Base-by-base conservation (phyloP, 2,797 vertebrate genomes). In the Urocyon cinereoargenteus region DNA sequence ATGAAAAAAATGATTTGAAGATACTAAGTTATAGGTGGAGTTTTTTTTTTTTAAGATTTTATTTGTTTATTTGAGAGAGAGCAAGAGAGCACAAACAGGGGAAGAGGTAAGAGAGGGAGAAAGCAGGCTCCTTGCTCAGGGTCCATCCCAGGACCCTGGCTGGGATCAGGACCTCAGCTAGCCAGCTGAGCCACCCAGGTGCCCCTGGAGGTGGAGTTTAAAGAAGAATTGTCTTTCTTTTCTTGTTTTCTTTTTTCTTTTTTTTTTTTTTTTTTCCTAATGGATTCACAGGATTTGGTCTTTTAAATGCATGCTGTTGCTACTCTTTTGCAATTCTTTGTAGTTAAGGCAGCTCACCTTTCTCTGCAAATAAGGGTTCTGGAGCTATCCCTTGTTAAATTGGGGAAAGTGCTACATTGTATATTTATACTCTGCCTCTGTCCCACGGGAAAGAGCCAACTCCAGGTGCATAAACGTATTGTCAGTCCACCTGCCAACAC, bases 1-100 rank as follows among this genome's bases (percentile, higher is more conserved):
- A 34, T 90, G 40, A 79, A 83, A 83, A 83, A 93, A n/a, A 34
- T 11, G 2, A 19, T 64, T 95, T 51, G 26, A 84, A 84, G 26
- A 51, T 92, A 21, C 0, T 36, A 68, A 96, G 7, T 36, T 22
- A 26, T 62, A 57, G 1, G 18, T 57, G 18, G 18, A 57, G 55
- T 55, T 55, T 19, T 0, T 55, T 55, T 55, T 55, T 57, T 57
- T 19, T 28, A 26, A 45, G 40, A 45, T 45, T 45, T 45, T 45
- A 45, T 45, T 45, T 45, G 8, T 45, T 45, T 45, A 45, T 45
- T 45, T 45, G 40, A 45, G 40, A 45, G 6, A 45, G 40, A 45
- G 40, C 40, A 45, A 45, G 40, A 45, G 40, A 45, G 40, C 40
- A 45, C 40, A 45, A 45, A 45, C 6, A 45, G 40, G 6, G 40